These are phyloP conservation scores for Melieria picta DNA, from an alignment of 2,888 invertebrate genomes.

Conservation along the genomic window DNA sequence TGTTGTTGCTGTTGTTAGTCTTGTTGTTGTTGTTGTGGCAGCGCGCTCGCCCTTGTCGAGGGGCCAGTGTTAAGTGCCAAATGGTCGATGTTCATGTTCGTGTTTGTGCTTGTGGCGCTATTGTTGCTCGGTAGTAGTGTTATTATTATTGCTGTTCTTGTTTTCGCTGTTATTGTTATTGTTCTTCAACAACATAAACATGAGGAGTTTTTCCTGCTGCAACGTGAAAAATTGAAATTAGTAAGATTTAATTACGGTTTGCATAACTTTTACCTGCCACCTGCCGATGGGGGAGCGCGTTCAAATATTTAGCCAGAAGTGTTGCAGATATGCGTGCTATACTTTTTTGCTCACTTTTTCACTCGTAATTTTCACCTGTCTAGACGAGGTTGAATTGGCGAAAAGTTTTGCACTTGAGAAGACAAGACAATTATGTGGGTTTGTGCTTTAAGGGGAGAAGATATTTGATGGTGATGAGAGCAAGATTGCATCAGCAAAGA, in stretches of 20 bases:
- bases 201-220: conserved; percentile 31
- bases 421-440: too few relatives aligned
- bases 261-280: conserved; percentile 24
- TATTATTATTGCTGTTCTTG: conserved; percentile 14
- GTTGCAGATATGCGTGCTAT: too few relatives aligned
- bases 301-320: too few relatives aligned
- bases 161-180: conserved; percentile 15
- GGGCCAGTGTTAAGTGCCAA: conserved; percentile 52
- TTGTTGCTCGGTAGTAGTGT: conserved; percentile 40
- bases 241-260: conserved; percentile 47
- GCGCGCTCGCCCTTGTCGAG: conserved; percentile 2
- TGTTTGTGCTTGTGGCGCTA: conserved; percentile 46
- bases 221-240: conserved; percentile 44
- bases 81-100: conserved; percentile 48
- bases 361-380: too few relatives aligned
- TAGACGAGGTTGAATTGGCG: too few relatives aligned
- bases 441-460: too few relatives aligned
- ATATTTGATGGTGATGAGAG: too few relatives aligned
- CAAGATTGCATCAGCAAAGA: too few relatives aligned
- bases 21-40: conserved; percentile 28
- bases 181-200: conserved; percentile 28
- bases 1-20: conserved; percentile 35
- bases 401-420: too few relatives aligned
- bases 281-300: too few relatives aligned
- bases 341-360: too few relatives aligned